Base-by-base conservation (phyloP, 1,140 invertebrate species). In the Aphelinus certus region DNA sequence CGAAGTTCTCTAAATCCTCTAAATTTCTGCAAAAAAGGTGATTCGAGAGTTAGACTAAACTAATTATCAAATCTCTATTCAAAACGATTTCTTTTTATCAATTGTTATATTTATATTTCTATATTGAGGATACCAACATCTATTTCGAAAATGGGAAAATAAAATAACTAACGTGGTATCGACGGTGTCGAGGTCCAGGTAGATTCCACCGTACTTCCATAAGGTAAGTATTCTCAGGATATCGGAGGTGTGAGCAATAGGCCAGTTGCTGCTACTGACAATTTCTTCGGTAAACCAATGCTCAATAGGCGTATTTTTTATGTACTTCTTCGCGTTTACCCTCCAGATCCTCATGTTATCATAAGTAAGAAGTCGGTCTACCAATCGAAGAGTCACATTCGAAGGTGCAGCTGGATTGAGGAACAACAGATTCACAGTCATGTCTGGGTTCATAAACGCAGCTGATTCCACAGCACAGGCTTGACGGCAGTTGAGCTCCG, bases 141-240 rank as follows among this genome's bases (percentile, higher is more conserved):
- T 26, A 26, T 26, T 26, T 26, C 0, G 26, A 26, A 26, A 26
- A 26, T 26, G 26, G 26, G 26, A 26, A 26, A 26, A 26, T 26
- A 26, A 26, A 26, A 26, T 7, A 7, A 80, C 82, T 85, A 77
- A 88, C 86, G 79, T 92, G 6, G 90, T 89, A 2, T 94, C 88
- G 5, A 95, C 90, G 1, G 95, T 90, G 80, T 95, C 94, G 71
- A 94, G 83, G 77, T 96, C 94, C 56, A 95, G 82, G 83, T 95
- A 95, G 56, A 94, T 91, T 0, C 94, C 94, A 48, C 93, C 93
- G 73, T 90, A 94, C 81, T 94, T 94, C 89, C 92, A 94, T 0
- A 95, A 82, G 0, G 92, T 92, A 7, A 94, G 79, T 76, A 92
- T 94, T 73, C 94, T 88, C 48, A 95, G 80, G 26, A 94, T 88